Evolutionary conservation across 2,888 invertebrate species (phyloP), one percentile per base, ranked within the genome.

Genomic region (Salpingus planirostris): DNA sequence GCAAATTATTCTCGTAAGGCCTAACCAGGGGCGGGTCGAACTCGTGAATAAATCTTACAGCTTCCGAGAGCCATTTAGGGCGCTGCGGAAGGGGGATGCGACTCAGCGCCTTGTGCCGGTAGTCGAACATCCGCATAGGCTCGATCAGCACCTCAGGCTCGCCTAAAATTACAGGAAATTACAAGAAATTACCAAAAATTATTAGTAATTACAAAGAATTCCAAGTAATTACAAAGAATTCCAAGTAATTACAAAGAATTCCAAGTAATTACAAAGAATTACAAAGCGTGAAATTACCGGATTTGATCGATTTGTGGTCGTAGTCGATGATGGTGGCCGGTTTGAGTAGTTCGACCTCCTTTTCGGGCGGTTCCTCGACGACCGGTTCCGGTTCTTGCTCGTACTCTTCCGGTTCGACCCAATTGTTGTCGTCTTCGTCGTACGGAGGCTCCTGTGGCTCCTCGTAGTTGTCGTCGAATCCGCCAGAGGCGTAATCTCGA

Each of bases 251-350:
- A n/a, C n/a, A n/a, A n/a, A n/a, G n/a, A n/a, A n/a, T n/a, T n/a
- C n/a, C n/a, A n/a, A n/a, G n/a, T n/a, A n/a, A n/a, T n/a, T n/a
- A n/a, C n/a, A n/a, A n/a, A n/a, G n/a, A n/a, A n/a, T n/a, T n/a
- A n/a, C n/a, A n/a, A n/a, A n/a, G n/a, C n/a, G n/a, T n/a, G n/a
- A n/a, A 53, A 54, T 69, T 70, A 74, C 76, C 45, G 45, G 46
- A 31, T 43, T 55, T 58, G 24, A 70, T 57, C 39, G 74, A 66
- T 58, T 74, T 77, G 59, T 81, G 81, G 44, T 78, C 76, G 66
- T 82, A 82, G 64, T 82, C 80, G 48, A 80, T 74, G 42, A 81
- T 74, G 51, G 74, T 69, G 22, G 73, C 68, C 42, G 80, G 71
- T 29, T 69, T 68, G 49, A 75, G 22, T 10, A 29, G 11, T 12